Percentiles rank a stretch among this genome's conserved stretches.
phyloP scores from a whole-genome alignment of 92 coral and sea anemone genomes.

The Pocillopora meandrina region DNA sequence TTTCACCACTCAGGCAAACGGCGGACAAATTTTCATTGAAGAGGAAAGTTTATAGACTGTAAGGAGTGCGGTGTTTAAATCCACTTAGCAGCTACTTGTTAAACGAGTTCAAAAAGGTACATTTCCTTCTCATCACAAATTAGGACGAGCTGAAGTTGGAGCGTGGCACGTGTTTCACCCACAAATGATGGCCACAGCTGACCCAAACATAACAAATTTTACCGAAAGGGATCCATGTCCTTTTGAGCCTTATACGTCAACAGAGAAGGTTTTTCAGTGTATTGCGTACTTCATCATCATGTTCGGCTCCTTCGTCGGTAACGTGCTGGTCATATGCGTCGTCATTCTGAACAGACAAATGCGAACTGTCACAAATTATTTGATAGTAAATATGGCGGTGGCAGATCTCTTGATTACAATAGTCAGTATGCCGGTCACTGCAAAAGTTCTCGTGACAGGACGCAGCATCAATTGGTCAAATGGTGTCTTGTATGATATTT shows the following conservation, averaged over 20 bases:
- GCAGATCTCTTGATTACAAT: constrained; percentile 76
- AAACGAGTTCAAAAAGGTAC: constrained; percentile 25
- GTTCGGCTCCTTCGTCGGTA: constrained; percentile 67
- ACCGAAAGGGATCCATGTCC: background rate
- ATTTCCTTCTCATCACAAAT: constrained; percentile 7
- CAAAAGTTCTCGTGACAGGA: constrained; percentile 29
- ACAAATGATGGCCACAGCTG: constrained; percentile 11
- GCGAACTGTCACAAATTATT: constrained; percentile 84
- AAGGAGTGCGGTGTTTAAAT: constrained; percentile 15
- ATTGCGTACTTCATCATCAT: constrained; percentile 57
- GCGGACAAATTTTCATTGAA: constrained; percentile 6
- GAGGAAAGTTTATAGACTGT: constrained; percentile 22
- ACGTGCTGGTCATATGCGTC: constrained; percentile 73
- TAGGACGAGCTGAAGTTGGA: background rate
- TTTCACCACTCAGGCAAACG: background rate
- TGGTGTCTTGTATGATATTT: constrained; percentile 47
- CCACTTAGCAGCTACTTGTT: constrained; percentile 38
- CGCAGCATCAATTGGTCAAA: constrained; percentile 36
- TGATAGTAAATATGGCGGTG: constrained; percentile 87
- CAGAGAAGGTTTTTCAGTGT: constrained; percentile 44
- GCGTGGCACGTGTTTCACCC: background rate
- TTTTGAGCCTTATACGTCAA: background rate
- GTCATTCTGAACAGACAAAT: constrained; percentile 70
- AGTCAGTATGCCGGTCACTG: constrained; percentile 67
- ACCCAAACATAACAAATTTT: background rate